A percentile compares a stretch with the other conserved stretches of the same genome.
Evolutionary conservation across 2,113 vertebrate species (phyloP).

Genomic region (Microtus montanus): DNA sequence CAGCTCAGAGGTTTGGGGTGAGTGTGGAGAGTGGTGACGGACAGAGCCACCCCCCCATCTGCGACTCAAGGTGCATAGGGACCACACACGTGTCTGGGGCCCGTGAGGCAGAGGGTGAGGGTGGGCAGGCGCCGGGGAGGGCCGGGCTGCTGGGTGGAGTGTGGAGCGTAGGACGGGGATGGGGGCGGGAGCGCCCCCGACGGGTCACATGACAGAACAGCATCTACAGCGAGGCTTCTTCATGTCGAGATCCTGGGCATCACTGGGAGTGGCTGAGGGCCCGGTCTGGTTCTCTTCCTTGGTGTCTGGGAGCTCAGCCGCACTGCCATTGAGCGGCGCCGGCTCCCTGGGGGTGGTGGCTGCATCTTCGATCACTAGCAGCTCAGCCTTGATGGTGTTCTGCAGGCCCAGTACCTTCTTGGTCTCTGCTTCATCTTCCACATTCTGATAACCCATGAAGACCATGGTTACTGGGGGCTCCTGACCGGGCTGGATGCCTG

Average conservation of each 20-base stretch:
- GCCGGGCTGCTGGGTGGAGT: slow-evolving; percentile 57
- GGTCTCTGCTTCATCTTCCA: slow-evolving; percentile 94
- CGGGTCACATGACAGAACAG: slow-evolving; percentile 94
- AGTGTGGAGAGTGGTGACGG: background rate
- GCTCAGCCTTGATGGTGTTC: slow-evolving; percentile 93
- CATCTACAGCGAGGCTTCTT: slow-evolving; percentile 96
- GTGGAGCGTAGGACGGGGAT: slow-evolving; percentile 54
- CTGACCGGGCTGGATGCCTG: slow-evolving; percentile 83
- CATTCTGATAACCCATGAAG: slow-evolving; percentile 98
- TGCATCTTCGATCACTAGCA: slow-evolving; percentile 91
- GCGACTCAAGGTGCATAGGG: slow-evolving; percentile 21
- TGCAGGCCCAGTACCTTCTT: slow-evolving; percentile 94
- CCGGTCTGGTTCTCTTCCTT: slow-evolving; percentile 78
- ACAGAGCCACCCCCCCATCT: background rate
- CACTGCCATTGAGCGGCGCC: slow-evolving; percentile 88
- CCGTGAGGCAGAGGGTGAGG: slow-evolving; percentile 23
- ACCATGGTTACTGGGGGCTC: slow-evolving; percentile 97
- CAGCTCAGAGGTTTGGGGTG: slow-evolving; percentile 17
- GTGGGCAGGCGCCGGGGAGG: slow-evolving; percentile 46
- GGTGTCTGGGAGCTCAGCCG: slow-evolving; percentile 77
- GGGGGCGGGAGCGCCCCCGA: background rate
- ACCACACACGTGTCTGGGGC: slow-evolving; percentile 37
- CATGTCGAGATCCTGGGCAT: slow-evolving; percentile 85
- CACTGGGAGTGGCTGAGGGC: slow-evolving; percentile 61
- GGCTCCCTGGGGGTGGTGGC: slow-evolving; percentile 79